Evolutionary conservation across 2,888 invertebrate species (phyloP), one percentile per base, ranked within the genome.

Genomic region (Eudemis profundana): DNA sequence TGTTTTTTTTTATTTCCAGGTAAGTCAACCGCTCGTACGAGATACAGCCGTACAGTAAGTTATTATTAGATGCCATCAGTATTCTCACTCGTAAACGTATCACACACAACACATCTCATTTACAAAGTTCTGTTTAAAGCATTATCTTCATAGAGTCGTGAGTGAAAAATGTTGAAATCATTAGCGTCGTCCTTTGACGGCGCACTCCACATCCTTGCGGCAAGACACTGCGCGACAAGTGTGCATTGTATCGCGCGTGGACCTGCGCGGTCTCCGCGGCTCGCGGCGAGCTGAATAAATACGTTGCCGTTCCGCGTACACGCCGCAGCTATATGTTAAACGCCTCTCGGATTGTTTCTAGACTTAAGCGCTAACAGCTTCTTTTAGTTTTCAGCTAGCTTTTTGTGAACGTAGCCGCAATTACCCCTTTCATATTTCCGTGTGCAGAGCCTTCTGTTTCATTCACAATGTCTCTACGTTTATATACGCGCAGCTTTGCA

Each of bases 381-480:
- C 84, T 84, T 85, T 85, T 83, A 84, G 81, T 87, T 85, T 82
- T 82, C 81, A 78, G 82, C 82, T 78, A 77, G 78, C 78, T 84
- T 85, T 87, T 82, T 84, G 84, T 85, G 70, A 77, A 74, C 77
- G 75, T 74, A 78, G 78, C 82, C 82, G 83, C 86, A 85, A 88
- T 89, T 88, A 87, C 86, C 86, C 82, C 83, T 84, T 86, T 87
- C 82, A 83, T 79, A 81, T 79, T 78, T 79, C 78, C 78, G 79
- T 79, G 77, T 79, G 79, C 76, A 76, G 72, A 79, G 75, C 81
- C 85, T 85, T 87, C 86, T 88, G 87, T 87, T 86, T 87, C 84
- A 85, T 84, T 76, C 80, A 75, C 77, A 74, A 77, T 78, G 79
- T 80, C 78, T 78, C 76, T 75, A 74, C 75, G 81, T 80, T 83